These are phyloP conservation scores for Actinernus sp. DNA, from an alignment of 92 coral and sea anemone species.

Conservation along the genomic window DNA sequence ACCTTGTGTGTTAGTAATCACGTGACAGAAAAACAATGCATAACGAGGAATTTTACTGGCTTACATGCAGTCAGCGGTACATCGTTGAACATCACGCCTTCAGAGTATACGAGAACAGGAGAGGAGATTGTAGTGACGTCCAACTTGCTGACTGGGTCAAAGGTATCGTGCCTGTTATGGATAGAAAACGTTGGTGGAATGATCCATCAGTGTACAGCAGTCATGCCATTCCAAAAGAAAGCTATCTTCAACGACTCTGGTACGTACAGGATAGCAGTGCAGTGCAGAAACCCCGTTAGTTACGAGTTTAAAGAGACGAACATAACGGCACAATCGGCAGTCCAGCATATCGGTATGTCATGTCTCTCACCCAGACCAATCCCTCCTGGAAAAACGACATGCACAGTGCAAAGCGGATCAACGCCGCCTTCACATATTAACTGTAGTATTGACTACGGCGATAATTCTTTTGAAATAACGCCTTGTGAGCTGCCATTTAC, in stretches of 20 bases:
- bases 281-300: slow-evolving; percentile 39
- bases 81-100: too few relatives aligned
- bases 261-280: slow-evolving; percentile 13
- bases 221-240: neutral
- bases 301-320: slow-evolving; percentile 4
- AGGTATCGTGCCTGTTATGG: slow-evolving; percentile 4
- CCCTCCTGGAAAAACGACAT: slow-evolving; percentile 20
- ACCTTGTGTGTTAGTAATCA: too few relatives aligned
- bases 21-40: too few relatives aligned
- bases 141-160: neutral
- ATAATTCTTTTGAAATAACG: neutral
- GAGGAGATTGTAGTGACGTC: neutral
- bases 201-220: neutral
- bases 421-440: slow-evolving; percentile 24
- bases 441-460: slow-evolving; percentile 40
- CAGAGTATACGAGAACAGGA: too few relatives aligned
- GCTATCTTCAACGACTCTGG: slow-evolving; percentile 3
- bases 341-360: slow-evolving; percentile 2
- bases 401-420: slow-evolving; percentile 5
- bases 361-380: slow-evolving; percentile 16
- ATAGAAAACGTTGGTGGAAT: neutral
- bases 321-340: slow-evolving; percentile 29
- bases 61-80: too few relatives aligned
- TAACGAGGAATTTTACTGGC: too few relatives aligned
- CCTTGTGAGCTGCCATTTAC: slow-evolving; percentile 10